These are phyloP conservation scores for Opisthograptis luteolata DNA, from an alignment of 2,888 invertebrate genomes.

Conservation along the genomic window DNA sequence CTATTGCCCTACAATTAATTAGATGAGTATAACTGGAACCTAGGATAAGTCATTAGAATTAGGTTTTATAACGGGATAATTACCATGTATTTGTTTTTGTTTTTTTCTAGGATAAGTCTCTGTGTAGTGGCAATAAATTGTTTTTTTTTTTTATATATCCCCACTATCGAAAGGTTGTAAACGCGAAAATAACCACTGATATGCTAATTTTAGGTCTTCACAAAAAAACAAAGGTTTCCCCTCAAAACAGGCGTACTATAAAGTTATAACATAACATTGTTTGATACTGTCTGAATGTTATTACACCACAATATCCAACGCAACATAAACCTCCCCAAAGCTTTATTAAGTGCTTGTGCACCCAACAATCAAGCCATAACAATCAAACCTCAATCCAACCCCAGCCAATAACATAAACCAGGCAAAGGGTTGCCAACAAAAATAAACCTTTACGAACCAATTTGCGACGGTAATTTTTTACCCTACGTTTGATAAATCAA, in stretches of 20 bases:
- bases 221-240: not conserved
- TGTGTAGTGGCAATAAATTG: no score
- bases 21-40: no score
- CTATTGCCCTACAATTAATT: no score
- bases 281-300: not conserved
- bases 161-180: no score
- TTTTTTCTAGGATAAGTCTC: no score
- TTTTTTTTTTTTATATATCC: no score
- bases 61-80: no score
- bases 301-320: slow-evolving; percentile 9
- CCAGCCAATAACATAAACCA: slow-evolving; percentile 33
- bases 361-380: slow-evolving; percentile 38
- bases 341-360: slow-evolving; percentile 36
- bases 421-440: slow-evolving; percentile 44
- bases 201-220: no score
- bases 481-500: slow-evolving; percentile 70
- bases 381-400: slow-evolving; percentile 26
- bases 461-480: slow-evolving; percentile 61
- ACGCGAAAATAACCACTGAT: no score
- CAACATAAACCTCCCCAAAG: slow-evolving; percentile 19
- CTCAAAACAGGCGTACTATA: not conserved
- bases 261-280: not conserved
- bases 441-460: slow-evolving; percentile 53
- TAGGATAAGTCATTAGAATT: no score
- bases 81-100: no score